Evolutionary conservation across 2,888 invertebrate genomes (phyloP).

Genomic region (Himalopsyche japonica): DNA sequence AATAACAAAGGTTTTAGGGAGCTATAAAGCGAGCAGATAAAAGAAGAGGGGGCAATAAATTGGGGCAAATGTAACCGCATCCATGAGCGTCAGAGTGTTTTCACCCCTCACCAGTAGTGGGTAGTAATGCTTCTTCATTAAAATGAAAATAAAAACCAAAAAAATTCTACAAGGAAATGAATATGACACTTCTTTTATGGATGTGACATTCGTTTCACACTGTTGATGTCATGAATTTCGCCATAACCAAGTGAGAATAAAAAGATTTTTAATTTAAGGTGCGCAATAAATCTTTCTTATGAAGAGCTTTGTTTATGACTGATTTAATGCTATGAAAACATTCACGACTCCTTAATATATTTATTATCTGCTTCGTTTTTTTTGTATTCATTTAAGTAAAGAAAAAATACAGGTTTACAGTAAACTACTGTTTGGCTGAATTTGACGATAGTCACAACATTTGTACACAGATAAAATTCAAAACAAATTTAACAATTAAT

Average conservation of each 20-base stretch:
- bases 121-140: neutral
- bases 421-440: too few relatives aligned
- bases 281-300: too few relatives aligned
- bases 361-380: too few relatives aligned
- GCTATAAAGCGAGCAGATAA: neutral
- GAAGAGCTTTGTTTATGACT: too few relatives aligned
- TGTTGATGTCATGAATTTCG: neutral
- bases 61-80: neutral
- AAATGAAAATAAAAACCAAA: neutral
- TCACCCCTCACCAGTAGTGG: neutral
- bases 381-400: too few relatives aligned
- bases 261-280: too few relatives aligned
- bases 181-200: neutral
- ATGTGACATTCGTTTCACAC: neutral
- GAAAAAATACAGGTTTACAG: too few relatives aligned
- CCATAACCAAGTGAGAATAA: neutral
- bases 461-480: too few relatives aligned
- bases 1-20: neutral
- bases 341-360: too few relatives aligned
- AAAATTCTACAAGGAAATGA: neutral
- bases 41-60: neutral
- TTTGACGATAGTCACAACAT: too few relatives aligned
- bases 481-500: too few relatives aligned
- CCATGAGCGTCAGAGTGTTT: neutral
- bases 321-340: too few relatives aligned